A percentile compares a stretch with the other conserved stretches of the same genome.
Conservation (phyloP, 2,888 invertebrate genomes). For the Athetis lepigone region DNA sequence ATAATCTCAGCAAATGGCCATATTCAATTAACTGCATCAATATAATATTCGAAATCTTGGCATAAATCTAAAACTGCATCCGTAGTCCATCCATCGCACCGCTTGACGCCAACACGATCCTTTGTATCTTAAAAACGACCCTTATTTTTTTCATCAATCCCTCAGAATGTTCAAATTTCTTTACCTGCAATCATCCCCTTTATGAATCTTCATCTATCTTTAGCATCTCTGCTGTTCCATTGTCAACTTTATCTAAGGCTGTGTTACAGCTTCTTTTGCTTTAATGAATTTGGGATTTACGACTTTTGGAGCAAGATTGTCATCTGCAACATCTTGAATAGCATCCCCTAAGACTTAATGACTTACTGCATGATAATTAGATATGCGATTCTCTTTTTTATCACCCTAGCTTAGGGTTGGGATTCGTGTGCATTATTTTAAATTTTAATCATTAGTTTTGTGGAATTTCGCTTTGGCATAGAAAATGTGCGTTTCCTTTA, state of each 20-base stretch:
- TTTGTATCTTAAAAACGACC: slow-evolving; percentile 88
- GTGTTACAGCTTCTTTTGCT: slow-evolving; percentile 54
- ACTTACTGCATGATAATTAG: slow-evolving; percentile 77
- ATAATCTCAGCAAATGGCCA: slow-evolving; percentile 80
- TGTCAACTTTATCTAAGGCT: slow-evolving; percentile 59
- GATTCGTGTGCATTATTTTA: slow-evolving; percentile 63
- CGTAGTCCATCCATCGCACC: slow-evolving; percentile 86
- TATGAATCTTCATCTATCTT: slow-evolving; percentile 54
- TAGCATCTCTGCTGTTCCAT: slow-evolving; percentile 34
- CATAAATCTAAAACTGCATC: slow-evolving; percentile 88
- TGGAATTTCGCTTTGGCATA: slow-evolving; percentile 85
- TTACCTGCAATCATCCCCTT: slow-evolving; percentile 83
- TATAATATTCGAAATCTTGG: slow-evolving; percentile 83
- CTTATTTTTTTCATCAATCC: slow-evolving; percentile 88
- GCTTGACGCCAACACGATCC: slow-evolving; percentile 88
- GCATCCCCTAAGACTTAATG: slow-evolving; percentile 86
- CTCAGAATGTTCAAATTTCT: slow-evolving; percentile 89
- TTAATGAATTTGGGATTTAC: slow-evolving; percentile 55
- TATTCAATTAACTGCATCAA: slow-evolving; percentile 85
- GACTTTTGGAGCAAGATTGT: slow-evolving; percentile 60
- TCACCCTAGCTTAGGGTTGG: slow-evolving; percentile 61
- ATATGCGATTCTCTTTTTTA: slow-evolving; percentile 70
- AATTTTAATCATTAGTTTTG: slow-evolving; percentile 73
- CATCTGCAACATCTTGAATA: slow-evolving; percentile 88
- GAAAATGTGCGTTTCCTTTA: slow-evolving; percentile 87